Conservation (phyloP, 2,888 invertebrate species). For the Plagodis dolabraria region DNA sequence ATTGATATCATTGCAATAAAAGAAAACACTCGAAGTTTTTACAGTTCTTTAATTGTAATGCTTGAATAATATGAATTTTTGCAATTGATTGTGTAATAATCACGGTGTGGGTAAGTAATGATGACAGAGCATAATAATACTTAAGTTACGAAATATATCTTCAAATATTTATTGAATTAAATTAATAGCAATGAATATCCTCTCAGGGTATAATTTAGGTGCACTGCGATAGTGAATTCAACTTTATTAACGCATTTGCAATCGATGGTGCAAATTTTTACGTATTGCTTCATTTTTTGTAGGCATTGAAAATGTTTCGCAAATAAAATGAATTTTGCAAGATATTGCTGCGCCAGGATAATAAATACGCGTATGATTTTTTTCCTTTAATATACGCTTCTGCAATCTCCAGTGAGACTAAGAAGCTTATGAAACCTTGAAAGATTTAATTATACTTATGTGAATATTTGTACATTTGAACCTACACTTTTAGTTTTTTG, state of each 20-base stretch:
- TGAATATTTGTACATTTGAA: too few species aligned
- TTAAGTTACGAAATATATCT: conserved; percentile 18
- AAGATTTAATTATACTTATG: too few species aligned
- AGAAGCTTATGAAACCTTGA: too few species aligned
- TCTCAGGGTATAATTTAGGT: conserved; percentile 13
- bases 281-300: too few species aligned
- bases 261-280: too few species aligned
- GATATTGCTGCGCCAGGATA: too few species aligned
- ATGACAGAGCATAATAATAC: conserved; percentile 18
- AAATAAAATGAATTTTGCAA: not conserved
- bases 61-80: conserved; percentile 6
- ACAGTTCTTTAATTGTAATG: conserved; percentile 10
- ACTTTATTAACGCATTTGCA: not conserved
- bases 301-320: not conserved
- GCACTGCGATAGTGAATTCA: conserved; percentile 5
- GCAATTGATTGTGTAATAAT: conserved; percentile 23
- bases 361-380: too few species aligned
- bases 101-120: conserved; percentile 16
- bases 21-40: conserved; percentile 24
- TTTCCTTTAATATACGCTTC: too few species aligned
- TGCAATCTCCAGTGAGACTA: too few species aligned
- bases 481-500: too few species aligned
- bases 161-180: conserved; percentile 11
- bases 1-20: conserved; percentile 20
- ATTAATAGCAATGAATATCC: conserved; percentile 11